These are phyloP conservation scores for Congeria kusceri DNA, from an alignment of 2,888 invertebrate genomes.

Conservation along the genomic window DNA sequence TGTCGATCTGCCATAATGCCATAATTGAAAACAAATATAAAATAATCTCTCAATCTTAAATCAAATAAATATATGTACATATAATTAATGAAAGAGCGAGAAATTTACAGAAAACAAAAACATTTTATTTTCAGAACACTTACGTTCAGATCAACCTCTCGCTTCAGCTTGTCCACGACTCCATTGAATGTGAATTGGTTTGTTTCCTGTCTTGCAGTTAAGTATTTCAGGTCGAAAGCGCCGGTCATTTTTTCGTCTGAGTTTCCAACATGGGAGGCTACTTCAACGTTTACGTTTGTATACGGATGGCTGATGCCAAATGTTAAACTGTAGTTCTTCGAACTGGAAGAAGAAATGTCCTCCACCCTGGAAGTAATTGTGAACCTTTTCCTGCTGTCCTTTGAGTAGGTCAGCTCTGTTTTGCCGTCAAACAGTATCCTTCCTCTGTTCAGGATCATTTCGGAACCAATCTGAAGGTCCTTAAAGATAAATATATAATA, in stretches of 20 bases:
- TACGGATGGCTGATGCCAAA: constrained; percentile 73
- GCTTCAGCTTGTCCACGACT: constrained; percentile 63
- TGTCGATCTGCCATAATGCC: constrained; percentile 60
- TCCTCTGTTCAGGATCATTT: constrained; percentile 70
- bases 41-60: not conserved
- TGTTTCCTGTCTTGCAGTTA: constrained; percentile 63
- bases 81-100: not conserved
- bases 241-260: constrained; percentile 60
- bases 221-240: constrained; percentile 69
- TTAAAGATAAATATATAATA: constrained; percentile 32
- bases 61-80: not conserved
- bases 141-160: constrained; percentile 69
- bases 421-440: constrained; percentile 71
- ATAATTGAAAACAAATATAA: not conserved
- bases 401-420: constrained; percentile 70
- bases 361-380: constrained; percentile 68
- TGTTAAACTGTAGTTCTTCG: constrained; percentile 70
- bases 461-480: constrained; percentile 72
- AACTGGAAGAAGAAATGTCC: constrained; percentile 62
- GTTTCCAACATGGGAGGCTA: constrained; percentile 66
- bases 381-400: constrained; percentile 71
- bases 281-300: constrained; percentile 71
- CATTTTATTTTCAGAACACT: constrained; percentile 16
- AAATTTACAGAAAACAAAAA: too few relatives aligned
- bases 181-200: constrained; percentile 70